Conservation (phyloP, 1,140 invertebrate genomes). For the Cecropterus lyciades region DNA sequence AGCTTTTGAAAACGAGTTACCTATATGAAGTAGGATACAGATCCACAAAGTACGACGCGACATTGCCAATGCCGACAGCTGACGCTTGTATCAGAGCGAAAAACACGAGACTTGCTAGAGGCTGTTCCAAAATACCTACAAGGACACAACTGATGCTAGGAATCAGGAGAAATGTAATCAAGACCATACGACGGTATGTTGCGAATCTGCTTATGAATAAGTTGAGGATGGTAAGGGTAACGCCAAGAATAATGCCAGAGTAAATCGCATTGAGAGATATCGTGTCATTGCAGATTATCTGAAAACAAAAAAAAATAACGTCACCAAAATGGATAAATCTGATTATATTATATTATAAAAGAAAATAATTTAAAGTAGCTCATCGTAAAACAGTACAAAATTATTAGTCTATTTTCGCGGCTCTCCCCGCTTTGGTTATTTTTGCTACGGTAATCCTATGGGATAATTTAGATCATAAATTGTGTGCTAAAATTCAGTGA, state of each 20-base stretch:
- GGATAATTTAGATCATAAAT: too few species aligned
- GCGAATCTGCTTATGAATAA: conserved; percentile 37
- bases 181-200: conserved; percentile 38
- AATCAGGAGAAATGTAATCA: conserved; percentile 38
- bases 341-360: too few species aligned
- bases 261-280: conserved; percentile 48
- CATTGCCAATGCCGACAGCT: conserved; percentile 46
- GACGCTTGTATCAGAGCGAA: conserved; percentile 49
- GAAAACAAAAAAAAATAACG: conserved; percentile 38
- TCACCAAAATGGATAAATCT: too few species aligned
- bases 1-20: conserved; percentile 37
- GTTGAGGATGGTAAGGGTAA: conserved; percentile 44
- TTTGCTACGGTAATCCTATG: too few species aligned
- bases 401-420: too few species aligned
- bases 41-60: conserved; percentile 54
- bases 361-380: too few species aligned
- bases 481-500: too few species aligned
- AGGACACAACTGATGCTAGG: conserved; percentile 44
- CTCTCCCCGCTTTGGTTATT: too few species aligned
- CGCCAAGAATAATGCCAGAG: conserved; percentile 44
- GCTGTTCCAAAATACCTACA: conserved; percentile 43
- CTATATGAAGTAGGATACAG: conserved; percentile 57
- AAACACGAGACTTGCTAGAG: conserved; percentile 48
- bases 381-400: too few species aligned
- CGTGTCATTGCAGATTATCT: conserved; percentile 45